phyloP scores from a whole-genome alignment of 2,888 invertebrate species.

The Eristalis arbustorum region DNA sequence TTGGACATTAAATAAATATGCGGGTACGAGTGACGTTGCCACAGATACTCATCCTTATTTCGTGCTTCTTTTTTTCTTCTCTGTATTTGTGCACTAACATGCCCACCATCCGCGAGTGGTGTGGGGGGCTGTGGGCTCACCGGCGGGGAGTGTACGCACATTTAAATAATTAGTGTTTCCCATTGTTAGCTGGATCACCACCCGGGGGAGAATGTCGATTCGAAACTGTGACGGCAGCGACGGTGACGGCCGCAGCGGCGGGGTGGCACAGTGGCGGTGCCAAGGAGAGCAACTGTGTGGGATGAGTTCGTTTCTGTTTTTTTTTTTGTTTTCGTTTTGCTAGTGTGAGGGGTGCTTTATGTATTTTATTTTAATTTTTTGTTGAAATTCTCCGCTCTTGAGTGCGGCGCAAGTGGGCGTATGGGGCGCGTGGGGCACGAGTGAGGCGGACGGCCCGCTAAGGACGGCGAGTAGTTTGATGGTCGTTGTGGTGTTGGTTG shows the following conservation, averaged over 20 bases:
- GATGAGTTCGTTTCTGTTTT: constrained; percentile 12
- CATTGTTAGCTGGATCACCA: constrained; percentile 52
- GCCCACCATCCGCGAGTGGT: constrained; percentile 31
- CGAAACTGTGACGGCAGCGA: constrained; percentile 26
- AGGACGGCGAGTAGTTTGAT: constrained; percentile 9
- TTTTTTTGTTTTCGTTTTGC: neutral
- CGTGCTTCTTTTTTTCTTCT: constrained; percentile 48
- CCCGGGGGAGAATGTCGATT: constrained; percentile 39
- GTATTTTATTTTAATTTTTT: constrained; percentile 58
- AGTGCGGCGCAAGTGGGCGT: too few species aligned
- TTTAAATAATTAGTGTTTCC: constrained; percentile 69
- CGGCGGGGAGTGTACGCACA: constrained; percentile 54
- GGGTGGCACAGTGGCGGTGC: neutral
- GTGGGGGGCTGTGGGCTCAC: neutral
- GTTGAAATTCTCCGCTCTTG: constrained; percentile 27
- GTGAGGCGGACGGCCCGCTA: neutral
- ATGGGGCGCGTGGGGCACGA: neutral
- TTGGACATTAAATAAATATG: constrained; percentile 70
- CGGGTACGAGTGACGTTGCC: constrained; percentile 49
- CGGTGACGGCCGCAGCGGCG: neutral
- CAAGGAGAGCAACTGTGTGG: constrained; percentile 17
- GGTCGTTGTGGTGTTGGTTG: constrained; percentile 9
- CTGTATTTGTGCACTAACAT: constrained; percentile 69
- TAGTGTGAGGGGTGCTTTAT: constrained; percentile 37
- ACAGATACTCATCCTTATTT: constrained; percentile 53